These are phyloP conservation scores for Chloroceryle inda DNA, from an alignment of 2,797 vertebrate species.

Conservation along the genomic window DNA sequence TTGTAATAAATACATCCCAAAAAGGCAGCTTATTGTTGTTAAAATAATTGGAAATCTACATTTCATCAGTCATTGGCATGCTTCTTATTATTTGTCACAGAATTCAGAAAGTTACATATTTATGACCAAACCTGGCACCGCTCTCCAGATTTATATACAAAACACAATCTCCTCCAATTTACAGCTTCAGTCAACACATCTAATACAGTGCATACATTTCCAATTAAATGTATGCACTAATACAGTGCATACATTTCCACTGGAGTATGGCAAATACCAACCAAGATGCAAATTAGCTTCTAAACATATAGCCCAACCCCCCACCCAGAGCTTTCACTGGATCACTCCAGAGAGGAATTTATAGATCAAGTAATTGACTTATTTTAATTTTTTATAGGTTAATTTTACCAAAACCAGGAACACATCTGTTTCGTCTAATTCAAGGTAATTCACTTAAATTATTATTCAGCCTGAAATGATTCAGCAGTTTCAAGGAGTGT, in stretches of 20 bases:
- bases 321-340: not conserved
- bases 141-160: conserved; percentile 23
- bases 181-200: conserved; percentile 40
- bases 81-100: conserved; percentile 28
- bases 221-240: conserved; percentile 60
- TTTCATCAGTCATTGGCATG: conserved; percentile 1
- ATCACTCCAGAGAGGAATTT: conserved; percentile 33
- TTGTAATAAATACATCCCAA: not conserved
- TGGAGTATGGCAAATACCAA: conserved; percentile 21
- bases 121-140: not conserved
- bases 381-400: conserved; percentile 31
- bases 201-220: not conserved
- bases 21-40: not conserved
- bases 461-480: conserved; percentile 14
- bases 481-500: not conserved
- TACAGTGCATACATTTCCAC: not conserved
- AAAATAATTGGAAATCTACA: conserved; percentile 19
- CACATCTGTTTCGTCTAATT: conserved; percentile 41
- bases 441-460: conserved; percentile 30
- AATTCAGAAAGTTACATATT: conserved; percentile 28
- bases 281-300: conserved; percentile 42
- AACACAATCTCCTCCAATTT: conserved; percentile 48
- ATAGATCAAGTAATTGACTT: conserved; percentile 7
- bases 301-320: not conserved
- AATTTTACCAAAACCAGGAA: conserved; percentile 36